Percentiles rank a stretch among this genome's conserved stretches.
Evolutionary conservation across 2,797 vertebrate species (phyloP).

Genomic region (Pangasius macronema): DNA sequence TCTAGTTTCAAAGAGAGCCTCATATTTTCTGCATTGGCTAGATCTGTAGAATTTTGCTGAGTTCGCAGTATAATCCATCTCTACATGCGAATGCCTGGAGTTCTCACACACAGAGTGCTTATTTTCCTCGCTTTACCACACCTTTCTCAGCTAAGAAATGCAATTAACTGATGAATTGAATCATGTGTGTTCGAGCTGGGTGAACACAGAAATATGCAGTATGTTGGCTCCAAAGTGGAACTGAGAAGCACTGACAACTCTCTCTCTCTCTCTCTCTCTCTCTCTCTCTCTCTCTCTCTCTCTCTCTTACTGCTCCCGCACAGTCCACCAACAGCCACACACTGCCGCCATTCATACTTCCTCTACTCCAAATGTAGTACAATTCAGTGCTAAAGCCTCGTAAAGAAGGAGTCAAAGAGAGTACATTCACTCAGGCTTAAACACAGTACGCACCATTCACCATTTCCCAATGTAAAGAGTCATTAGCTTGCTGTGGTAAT

Average conservation of each 20-base stretch:
- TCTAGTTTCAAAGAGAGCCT: background rate
- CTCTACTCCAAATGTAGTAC: slow-evolving; percentile 27
- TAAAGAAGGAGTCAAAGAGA: slow-evolving; percentile 15
- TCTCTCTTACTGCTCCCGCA: background rate
- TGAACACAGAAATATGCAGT: background rate
- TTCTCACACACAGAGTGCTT: background rate
- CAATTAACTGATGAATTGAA: background rate
- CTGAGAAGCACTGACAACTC: background rate
- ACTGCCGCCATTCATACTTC: slow-evolving; percentile 29
- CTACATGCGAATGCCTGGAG: background rate
- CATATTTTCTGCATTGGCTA: background rate
- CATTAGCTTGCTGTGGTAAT: slow-evolving; percentile 63
- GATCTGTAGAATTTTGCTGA: slow-evolving; percentile 13
- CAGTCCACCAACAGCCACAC: slow-evolving; percentile 12
- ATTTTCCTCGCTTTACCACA: background rate
- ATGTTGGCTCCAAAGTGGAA: background rate
- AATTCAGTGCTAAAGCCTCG: background rate
- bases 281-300: background rate
- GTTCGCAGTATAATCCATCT: background rate
- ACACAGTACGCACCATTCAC: slow-evolving; percentile 58
- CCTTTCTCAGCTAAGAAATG: background rate
- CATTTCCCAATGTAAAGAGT: slow-evolving; percentile 42
- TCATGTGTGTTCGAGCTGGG: background rate
- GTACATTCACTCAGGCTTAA: slow-evolving; percentile 68
- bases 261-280: background rate